Conservation (phyloP, 2,113 vertebrate species). For the Ia io region DNA sequence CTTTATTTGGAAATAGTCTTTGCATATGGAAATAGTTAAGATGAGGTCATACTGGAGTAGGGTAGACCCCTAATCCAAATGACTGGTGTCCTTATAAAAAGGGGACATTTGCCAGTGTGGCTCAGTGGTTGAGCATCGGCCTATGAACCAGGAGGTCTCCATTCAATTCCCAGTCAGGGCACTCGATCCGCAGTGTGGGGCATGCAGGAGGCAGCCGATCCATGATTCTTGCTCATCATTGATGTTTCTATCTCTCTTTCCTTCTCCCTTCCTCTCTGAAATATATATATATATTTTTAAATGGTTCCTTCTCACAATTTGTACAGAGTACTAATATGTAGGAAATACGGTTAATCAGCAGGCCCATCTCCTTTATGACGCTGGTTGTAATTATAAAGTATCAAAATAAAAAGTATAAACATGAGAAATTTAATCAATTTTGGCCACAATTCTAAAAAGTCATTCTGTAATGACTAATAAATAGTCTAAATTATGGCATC, state of each 20-base stretch:
- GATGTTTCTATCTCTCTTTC: too few species aligned
- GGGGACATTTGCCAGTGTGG: not conserved
- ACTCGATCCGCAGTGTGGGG: too few species aligned
- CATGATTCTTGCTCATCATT: too few species aligned
- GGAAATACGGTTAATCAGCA: not conserved
- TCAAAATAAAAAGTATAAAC: not conserved
- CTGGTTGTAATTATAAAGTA: not conserved
- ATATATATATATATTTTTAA: too few species aligned
- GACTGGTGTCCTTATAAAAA: not conserved
- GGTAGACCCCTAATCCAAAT: not conserved
- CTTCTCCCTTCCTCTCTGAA: too few species aligned
- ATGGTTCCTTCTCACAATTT: not conserved
- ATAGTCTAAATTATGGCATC: not conserved
- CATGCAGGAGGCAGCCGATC: too few species aligned
- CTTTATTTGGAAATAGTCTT: not conserved
- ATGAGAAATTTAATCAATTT: not conserved
- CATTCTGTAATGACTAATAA: not conserved
- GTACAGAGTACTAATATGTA: not conserved
- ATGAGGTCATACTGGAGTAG: not conserved
- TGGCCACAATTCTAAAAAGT: not conserved
- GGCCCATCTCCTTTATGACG: not conserved
- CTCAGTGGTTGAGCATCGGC: too few species aligned
- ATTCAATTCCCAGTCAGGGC: too few species aligned
- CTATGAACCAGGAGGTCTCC: too few species aligned
- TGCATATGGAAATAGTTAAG: not conserved